These are phyloP conservation scores for Ochlodes sylvanus DNA, from an alignment of 2,888 invertebrate species.

Conservation along the genomic window DNA sequence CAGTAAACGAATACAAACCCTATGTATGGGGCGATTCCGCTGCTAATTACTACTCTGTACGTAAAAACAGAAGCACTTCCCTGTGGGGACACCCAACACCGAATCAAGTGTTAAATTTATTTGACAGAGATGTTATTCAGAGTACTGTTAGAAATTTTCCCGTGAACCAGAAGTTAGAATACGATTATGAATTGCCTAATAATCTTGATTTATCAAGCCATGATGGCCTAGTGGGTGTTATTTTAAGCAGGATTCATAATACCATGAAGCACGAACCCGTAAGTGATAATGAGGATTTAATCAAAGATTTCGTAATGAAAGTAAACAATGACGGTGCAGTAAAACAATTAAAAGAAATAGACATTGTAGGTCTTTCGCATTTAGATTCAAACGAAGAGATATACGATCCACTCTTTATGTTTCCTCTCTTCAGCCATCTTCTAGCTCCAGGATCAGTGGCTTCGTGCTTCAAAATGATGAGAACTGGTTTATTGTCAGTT, in stretches of 20 bases:
- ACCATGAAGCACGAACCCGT: constrained; percentile 48
- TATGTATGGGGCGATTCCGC: constrained; percentile 94
- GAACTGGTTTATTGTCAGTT: constrained; percentile 89
- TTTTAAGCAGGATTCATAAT: constrained; percentile 57
- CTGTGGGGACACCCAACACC: constrained; percentile 90
- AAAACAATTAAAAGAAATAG: constrained; percentile 49
- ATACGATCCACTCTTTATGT: constrained; percentile 93
- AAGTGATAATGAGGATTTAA: constrained; percentile 57
- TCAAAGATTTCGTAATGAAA: constrained; percentile 54
- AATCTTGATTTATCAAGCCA: constrained; percentile 40
- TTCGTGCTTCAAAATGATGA: constrained; percentile 88
- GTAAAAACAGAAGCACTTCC: constrained; percentile 79
- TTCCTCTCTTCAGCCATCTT: constrained; percentile 90
- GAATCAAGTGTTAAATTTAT: constrained; percentile 89
- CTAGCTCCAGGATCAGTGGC: constrained; percentile 91
- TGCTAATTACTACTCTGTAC: constrained; percentile 90
- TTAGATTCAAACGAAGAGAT: constrained; percentile 67
- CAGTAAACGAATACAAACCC: constrained; percentile 89
- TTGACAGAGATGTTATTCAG: constrained; percentile 87
- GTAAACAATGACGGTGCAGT: constrained; percentile 54
- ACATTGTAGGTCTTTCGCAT: constrained; percentile 58
- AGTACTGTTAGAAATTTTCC: constrained; percentile 90
- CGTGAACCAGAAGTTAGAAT: constrained; percentile 84
- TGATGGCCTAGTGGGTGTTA: constrained; percentile 47
- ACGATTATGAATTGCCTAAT: constrained; percentile 65